Percentiles rank a stretch among this genome's conserved stretches.
These are phyloP conservation scores for Bettongia penicillata DNA, from an alignment of 2,113 vertebrate species.

Conservation along the genomic window DNA sequence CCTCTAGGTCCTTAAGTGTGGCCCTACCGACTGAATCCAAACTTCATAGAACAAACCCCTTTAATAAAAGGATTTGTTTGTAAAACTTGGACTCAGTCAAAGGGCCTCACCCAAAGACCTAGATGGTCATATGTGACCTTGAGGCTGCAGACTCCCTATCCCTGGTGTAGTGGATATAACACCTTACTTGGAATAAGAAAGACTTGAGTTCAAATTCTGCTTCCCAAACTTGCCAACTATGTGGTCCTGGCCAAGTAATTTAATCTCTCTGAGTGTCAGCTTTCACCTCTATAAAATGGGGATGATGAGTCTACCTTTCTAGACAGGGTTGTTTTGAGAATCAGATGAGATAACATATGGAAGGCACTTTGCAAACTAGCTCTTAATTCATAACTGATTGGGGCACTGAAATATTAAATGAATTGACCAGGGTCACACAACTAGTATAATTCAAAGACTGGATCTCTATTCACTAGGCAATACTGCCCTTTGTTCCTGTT, in stretches of 20 bases:
- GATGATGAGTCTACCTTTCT: background rate
- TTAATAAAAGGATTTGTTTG: too few relatives aligned
- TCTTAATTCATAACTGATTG: background rate
- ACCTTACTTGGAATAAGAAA: background rate
- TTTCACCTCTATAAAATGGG: background rate
- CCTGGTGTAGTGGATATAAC: background rate
- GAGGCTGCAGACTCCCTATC: too few relatives aligned
- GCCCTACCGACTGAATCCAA: too few relatives aligned
- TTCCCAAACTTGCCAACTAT: background rate
- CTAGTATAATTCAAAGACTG: background rate
- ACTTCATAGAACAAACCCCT: too few relatives aligned
- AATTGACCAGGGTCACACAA: background rate
- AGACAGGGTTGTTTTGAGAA: background rate
- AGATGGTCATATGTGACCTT: too few relatives aligned
- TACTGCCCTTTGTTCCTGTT: background rate
- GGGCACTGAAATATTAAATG: background rate
- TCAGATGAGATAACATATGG: background rate
- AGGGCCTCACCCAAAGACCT: too few relatives aligned
- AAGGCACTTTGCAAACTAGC: background rate
- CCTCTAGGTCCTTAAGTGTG: too few relatives aligned
- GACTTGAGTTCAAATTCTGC: background rate
- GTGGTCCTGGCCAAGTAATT: background rate
- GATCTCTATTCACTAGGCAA: background rate
- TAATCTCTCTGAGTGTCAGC: background rate
- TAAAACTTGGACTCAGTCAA: too few relatives aligned